A percentile compares a stretch with the other conserved stretches of the same genome.
Evolutionary conservation across 2,888 invertebrate species (phyloP).

Genomic region (Eupithecia abbreviata): DNA sequence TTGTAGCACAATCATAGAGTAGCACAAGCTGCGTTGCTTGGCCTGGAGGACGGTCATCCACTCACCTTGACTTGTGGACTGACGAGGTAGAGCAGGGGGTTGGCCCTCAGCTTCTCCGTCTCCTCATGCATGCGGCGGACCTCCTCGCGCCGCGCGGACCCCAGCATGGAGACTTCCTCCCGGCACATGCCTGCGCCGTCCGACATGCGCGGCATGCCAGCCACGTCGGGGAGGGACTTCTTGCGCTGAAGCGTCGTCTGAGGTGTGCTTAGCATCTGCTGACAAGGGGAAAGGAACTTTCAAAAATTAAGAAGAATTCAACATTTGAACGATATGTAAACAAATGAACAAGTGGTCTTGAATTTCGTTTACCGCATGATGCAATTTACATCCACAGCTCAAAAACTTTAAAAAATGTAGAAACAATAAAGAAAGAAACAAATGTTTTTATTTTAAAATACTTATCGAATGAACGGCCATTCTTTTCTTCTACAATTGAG

Average conservation of each 20-base stretch:
- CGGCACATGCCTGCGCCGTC: conserved; percentile 92
- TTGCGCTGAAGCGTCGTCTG: conserved; percentile 93
- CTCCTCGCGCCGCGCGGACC: conserved; percentile 97
- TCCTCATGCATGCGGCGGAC: conserved; percentile 95
- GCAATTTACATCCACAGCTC: background rate
- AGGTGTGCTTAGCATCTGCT: conserved; percentile 90
- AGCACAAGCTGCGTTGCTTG: background rate
- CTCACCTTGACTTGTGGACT: conserved; percentile 97
- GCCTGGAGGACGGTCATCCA: background rate
- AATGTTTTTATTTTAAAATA: background rate
- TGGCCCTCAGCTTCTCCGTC: conserved; percentile 95
- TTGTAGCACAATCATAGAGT: no score
- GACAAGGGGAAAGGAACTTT: background rate
- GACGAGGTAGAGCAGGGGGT: conserved; percentile 97
- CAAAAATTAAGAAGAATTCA: background rate
- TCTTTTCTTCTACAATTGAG: background rate
- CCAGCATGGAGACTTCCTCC: conserved; percentile 97
- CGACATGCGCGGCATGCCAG: conserved; percentile 90
- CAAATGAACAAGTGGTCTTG: background rate
- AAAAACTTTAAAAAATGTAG: background rate
- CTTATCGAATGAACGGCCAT: background rate
- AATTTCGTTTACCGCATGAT: background rate
- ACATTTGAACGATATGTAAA: background rate
- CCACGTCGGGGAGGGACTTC: conserved; percentile 98
- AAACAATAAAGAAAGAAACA: background rate